Conservation (phyloP, 2,888 invertebrate genomes). For the Periphyllus acericola region DNA sequence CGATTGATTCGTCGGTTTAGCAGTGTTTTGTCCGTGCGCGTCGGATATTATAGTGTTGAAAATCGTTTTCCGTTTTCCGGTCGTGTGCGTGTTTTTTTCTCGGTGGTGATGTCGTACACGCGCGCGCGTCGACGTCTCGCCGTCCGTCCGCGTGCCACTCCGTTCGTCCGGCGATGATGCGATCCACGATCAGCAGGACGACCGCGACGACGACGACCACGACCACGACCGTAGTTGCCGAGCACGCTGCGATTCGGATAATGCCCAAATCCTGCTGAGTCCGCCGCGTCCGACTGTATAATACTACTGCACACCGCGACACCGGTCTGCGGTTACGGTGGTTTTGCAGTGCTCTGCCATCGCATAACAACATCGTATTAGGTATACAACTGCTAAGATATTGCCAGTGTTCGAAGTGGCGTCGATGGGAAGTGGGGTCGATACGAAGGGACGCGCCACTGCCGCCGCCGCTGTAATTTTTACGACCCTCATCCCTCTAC, state of each 20-base stretch:
- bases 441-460: too few species aligned
- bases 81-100: not conserved
- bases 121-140: not conserved
- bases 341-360: not conserved
- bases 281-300: not conserved
- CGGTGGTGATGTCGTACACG: not conserved
- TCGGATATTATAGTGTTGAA: not conserved
- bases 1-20: not conserved
- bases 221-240: not conserved
- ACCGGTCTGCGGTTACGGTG: too few species aligned
- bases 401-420: too few species aligned
- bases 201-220: not conserved
- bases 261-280: not conserved
- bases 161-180: not conserved
- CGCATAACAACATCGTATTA: not conserved
- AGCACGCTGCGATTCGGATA: conserved; percentile 26
- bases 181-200: not conserved
- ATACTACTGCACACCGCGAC: too few species aligned
- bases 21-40: not conserved
- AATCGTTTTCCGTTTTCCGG: not conserved
- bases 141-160: too few species aligned
- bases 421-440: too few species aligned
- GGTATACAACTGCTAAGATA: too few species aligned
- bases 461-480: too few species aligned
- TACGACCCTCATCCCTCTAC: too few species aligned